phyloP scores from a whole-genome alignment of 2,113 vertebrate genomes.

The Cygnus buccinator region DNA sequence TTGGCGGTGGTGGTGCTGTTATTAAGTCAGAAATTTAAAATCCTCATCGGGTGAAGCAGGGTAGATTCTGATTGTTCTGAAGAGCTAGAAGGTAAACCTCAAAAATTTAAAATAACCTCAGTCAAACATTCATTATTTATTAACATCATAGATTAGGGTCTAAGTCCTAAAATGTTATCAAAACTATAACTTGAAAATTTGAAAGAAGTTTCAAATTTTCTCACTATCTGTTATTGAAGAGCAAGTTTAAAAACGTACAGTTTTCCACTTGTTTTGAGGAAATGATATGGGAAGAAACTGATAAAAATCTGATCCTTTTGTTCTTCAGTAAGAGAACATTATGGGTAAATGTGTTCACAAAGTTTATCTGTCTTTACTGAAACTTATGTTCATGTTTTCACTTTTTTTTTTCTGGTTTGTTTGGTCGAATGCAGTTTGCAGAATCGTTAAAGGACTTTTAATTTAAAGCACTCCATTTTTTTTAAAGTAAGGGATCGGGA shows the following conservation, averaged over 20 bases:
- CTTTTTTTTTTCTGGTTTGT: not conserved
- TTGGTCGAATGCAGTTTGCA: not conserved
- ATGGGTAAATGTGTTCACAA: not conserved
- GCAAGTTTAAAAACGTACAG: not conserved
- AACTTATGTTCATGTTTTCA: not conserved
- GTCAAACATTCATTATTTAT: not conserved
- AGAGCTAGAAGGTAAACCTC: not conserved
- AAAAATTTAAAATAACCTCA: too few relatives aligned
- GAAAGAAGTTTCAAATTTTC: not conserved
- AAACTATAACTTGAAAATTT: not conserved
- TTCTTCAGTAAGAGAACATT: not conserved
- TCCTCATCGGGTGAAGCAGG: not conserved
- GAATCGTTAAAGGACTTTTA: not conserved
- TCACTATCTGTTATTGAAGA: not conserved
- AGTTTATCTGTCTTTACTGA: not conserved
- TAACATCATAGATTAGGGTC: fast-evolving
- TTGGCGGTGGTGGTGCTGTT: not conserved
- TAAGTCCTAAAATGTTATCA: not conserved
- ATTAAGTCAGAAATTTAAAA: not conserved
- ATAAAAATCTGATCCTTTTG: not conserved
- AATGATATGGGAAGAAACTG: not conserved
- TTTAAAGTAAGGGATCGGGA: not conserved
- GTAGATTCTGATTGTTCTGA: not conserved
- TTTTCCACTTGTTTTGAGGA: not conserved
- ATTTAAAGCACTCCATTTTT: not conserved